A percentile compares a stretch with the other conserved stretches of the same genome.
These are phyloP conservation scores for Candidula unifasciata DNA, from an alignment of 2,888 invertebrate genomes.

Conservation along the genomic window DNA sequence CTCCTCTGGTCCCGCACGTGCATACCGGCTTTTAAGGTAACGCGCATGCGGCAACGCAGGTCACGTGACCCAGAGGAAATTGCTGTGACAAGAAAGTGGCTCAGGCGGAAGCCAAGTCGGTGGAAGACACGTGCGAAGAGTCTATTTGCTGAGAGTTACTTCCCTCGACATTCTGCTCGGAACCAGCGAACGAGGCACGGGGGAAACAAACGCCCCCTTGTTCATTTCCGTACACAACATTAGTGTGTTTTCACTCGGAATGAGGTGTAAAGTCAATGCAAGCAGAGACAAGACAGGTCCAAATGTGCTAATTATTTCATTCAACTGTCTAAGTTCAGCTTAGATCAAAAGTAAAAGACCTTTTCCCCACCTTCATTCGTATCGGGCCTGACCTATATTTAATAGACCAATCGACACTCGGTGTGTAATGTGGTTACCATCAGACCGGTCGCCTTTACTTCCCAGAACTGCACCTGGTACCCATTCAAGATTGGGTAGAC, in stretches of 20 bases:
- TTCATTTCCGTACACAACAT: slow-evolving; percentile 14
- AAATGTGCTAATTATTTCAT: too few species aligned
- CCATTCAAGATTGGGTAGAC: too few species aligned
- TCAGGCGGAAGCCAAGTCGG: slow-evolving; percentile 44
- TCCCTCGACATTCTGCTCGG: slow-evolving; percentile 13
- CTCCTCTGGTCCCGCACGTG: slow-evolving; percentile 23
- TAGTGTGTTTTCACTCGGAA: not conserved
- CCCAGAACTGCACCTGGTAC: too few species aligned
- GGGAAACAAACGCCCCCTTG: slow-evolving; percentile 27
- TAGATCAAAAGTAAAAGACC: too few species aligned
- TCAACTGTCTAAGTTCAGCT: too few species aligned
- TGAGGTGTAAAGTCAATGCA: not conserved
- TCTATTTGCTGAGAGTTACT: slow-evolving; percentile 50
- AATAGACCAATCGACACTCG: too few species aligned
- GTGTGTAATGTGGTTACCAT: too few species aligned
- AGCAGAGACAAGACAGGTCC: too few species aligned
- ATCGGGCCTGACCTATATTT: too few species aligned
- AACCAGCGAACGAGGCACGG: slow-evolving; percentile 10
- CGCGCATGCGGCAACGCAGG: slow-evolving; percentile 17
- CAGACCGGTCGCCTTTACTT: too few species aligned
- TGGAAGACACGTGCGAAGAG: slow-evolving; percentile 37
- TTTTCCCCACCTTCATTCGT: too few species aligned
- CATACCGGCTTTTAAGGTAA: slow-evolving; percentile 23
- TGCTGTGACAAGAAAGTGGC: slow-evolving; percentile 49
- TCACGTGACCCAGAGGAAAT: slow-evolving; percentile 47